Evolutionary conservation across 1,140 invertebrate species (phyloP).

Genomic region (Ceratitis capitata): DNA sequence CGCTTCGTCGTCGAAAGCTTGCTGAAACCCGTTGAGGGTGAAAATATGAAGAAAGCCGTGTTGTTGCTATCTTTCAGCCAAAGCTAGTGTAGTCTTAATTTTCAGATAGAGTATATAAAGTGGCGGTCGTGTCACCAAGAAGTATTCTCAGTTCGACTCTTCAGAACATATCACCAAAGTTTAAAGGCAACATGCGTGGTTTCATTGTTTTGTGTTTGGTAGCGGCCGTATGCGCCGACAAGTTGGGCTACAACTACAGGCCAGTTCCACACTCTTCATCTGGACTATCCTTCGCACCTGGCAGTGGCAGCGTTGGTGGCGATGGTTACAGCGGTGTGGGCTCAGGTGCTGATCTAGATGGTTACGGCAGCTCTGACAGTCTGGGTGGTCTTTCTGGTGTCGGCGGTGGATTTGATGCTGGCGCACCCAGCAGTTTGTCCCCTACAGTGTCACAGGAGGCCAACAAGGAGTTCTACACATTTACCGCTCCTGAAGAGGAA

Average conservation of each 20-base stretch:
- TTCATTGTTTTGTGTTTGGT: conserved; percentile 41
- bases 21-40: neutral
- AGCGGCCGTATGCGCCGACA: conserved; percentile 56
- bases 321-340: neutral
- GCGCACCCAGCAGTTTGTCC: neutral
- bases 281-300: conserved; percentile 55
- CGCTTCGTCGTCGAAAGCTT: neutral
- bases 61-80: neutral
- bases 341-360: neutral
- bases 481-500: conserved; percentile 56
- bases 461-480: conserved; percentile 58
- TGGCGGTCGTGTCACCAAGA: neutral
- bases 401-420: neutral
- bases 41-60: neutral
- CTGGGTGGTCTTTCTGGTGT: neutral
- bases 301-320: neutral
- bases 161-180: conserved; percentile 21
- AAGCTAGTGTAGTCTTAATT: neutral
- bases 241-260: conserved; percentile 61
- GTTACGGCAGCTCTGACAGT: neutral
- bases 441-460: neutral
- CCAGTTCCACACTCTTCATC: conserved; percentile 55
- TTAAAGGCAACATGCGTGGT: conserved; percentile 36
- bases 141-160: conserved; percentile 41
- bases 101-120: conserved; percentile 6